Conservation (phyloP, 2,888 invertebrate species). For the Sturmia bella region DNA sequence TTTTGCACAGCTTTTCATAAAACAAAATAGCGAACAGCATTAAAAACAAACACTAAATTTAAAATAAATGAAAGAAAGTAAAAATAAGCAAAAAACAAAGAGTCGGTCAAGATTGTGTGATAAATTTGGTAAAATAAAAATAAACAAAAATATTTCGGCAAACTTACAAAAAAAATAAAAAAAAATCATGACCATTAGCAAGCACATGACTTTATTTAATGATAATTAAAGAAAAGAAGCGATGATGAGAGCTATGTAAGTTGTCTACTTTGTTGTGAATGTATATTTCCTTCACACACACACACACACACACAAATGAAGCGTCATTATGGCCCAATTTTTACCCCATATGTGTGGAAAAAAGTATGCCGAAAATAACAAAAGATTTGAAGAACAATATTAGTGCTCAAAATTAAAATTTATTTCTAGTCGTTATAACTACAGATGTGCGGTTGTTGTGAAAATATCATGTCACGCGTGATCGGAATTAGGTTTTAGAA, state of each 20-base stretch:
- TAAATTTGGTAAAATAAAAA: conserved; percentile 60
- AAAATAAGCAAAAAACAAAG: conserved; percentile 32
- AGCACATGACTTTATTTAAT: conserved; percentile 64
- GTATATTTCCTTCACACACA: conserved; percentile 12
- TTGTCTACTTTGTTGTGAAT: conserved; percentile 7
- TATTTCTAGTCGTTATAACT: no score
- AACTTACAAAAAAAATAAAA: conserved; percentile 30
- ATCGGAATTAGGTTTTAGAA: no score
- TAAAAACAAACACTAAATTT: conserved; percentile 39
- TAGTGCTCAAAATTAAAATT: no score
- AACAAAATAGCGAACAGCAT: conserved; percentile 23
- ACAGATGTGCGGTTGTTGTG: no score
- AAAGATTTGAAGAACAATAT: no score
- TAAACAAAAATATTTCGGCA: conserved; percentile 60
- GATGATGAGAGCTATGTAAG: conserved; percentile 15
- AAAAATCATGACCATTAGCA: conserved; percentile 49
- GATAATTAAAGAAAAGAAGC: conserved; percentile 13
- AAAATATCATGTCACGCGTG: no score
- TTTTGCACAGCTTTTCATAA: conserved; percentile 49
- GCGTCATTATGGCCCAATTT: conserved; percentile 6
- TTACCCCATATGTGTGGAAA: no score
- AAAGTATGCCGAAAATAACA: no score
- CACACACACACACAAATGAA: conserved; percentile 1
- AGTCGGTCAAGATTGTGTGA: conserved; percentile 42
- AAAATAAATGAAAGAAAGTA: conserved; percentile 39